phyloP scores from a whole-genome alignment of 2,113 vertebrate species.

The Zingel zingel region DNA sequence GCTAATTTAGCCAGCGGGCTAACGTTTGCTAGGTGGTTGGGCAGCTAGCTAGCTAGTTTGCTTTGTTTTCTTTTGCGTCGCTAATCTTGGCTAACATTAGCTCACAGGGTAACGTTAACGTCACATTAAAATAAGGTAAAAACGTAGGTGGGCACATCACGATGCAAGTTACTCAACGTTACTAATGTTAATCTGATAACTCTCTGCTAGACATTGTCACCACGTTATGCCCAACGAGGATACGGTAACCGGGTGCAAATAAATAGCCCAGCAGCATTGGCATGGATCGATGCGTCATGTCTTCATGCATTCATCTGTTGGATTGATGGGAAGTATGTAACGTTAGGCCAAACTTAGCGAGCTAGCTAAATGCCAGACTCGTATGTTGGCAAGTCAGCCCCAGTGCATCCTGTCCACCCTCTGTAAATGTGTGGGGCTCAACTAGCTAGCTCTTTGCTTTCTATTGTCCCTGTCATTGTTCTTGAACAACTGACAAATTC shows the following conservation, averaged over 20 bases:
- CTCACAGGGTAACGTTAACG: slow-evolving; percentile 16
- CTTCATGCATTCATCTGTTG: slow-evolving; percentile 50
- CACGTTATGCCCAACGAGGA: slow-evolving; percentile 28
- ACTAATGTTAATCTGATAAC: slow-evolving; percentile 9
- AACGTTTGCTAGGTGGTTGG: slow-evolving; percentile 36
- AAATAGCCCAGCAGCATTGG: slow-evolving; percentile 41
- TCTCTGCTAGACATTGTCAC: slow-evolving; percentile 23
- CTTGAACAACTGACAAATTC: slow-evolving; percentile 19
- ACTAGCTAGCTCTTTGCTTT: slow-evolving; percentile 24
- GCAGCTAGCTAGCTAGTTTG: slow-evolving; percentile 46
- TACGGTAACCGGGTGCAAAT: slow-evolving; percentile 24
- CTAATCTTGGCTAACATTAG: slow-evolving; percentile 38
- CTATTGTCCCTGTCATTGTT: slow-evolving; percentile 28
- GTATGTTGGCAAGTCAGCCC: slow-evolving; percentile 37
- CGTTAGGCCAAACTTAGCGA: slow-evolving; percentile 70
- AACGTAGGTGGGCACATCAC: not conserved
- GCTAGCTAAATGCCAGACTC: slow-evolving; percentile 55
- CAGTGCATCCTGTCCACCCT: slow-evolving; percentile 14
- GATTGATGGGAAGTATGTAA: slow-evolving; percentile 60
- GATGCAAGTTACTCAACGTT: slow-evolving; percentile 1
- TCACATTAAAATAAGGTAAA: not conserved
- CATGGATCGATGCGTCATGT: slow-evolving; percentile 55
- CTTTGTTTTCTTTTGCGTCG: slow-evolving; percentile 71
- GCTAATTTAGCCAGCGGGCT: slow-evolving; percentile 66
- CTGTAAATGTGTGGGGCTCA: slow-evolving; percentile 19